Conservation (phyloP, 2,113 vertebrate species). For the Halichoeres trimaculatus region DNA sequence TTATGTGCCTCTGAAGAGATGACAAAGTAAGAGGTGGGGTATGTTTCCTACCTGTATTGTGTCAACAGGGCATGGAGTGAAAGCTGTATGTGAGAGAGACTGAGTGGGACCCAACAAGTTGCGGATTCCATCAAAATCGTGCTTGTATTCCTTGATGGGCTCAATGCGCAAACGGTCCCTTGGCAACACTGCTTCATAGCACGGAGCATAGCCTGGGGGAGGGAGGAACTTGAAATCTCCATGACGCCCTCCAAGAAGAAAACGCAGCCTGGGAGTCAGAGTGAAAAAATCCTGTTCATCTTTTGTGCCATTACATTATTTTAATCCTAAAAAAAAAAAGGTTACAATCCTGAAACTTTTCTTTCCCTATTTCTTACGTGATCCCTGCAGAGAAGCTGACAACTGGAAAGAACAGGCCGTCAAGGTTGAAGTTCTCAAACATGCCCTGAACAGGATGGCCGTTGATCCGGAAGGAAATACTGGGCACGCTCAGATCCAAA, state of each 20-base stretch:
- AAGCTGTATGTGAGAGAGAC: conserved; percentile 90
- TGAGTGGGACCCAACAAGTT: conserved; percentile 92
- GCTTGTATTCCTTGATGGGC: conserved; percentile 93
- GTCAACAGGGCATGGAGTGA: conserved; percentile 92
- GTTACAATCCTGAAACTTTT: neutral
- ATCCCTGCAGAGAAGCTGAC: conserved; percentile 93
- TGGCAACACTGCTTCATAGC: conserved; percentile 90
- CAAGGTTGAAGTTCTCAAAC: conserved; percentile 94
- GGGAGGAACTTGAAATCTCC: conserved; percentile 94
- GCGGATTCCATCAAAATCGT: conserved; percentile 85
- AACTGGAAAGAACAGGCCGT: conserved; percentile 92
- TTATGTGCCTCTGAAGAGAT: conserved; percentile 1
- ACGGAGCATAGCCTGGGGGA: conserved; percentile 91
- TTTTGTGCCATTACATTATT: neutral
- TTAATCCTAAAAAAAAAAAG: neutral
- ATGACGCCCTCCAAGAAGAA: conserved; percentile 92
- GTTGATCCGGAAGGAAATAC: conserved; percentile 94
- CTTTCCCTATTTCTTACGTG: conserved; percentile 77
- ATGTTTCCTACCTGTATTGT: conserved; percentile 87
- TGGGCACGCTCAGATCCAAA: conserved; percentile 91
- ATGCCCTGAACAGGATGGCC: conserved; percentile 93
- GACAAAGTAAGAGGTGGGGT: neutral
- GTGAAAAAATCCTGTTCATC: neutral
- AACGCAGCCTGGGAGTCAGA: conserved; percentile 82
- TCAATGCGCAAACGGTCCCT: conserved; percentile 89